Conservation (phyloP, 2,797 vertebrate genomes). For the Gorsachius magnificus region DNA sequence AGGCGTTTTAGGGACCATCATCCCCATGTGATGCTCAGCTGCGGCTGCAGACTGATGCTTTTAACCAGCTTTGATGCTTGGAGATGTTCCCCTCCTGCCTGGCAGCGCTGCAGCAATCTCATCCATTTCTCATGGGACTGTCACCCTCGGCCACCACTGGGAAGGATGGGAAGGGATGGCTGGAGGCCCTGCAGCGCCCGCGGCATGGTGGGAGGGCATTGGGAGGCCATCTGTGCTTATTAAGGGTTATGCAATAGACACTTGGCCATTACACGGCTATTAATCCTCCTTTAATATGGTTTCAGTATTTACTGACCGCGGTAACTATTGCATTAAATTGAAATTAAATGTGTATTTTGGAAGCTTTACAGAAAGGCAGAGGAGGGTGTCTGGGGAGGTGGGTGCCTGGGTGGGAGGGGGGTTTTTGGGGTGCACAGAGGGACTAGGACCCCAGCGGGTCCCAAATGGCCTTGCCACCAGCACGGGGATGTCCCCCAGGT, state of each 20-base stretch:
- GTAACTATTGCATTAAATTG: neutral
- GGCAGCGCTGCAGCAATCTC: neutral
- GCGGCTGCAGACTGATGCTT: neutral
- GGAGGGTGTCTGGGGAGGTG: neutral
- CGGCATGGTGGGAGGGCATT: neutral
- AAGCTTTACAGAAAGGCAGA: neutral
- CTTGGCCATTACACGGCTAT: neutral
- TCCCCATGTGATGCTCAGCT: rapidly evolving
- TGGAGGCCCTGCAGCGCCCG: neutral
- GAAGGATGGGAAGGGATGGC: neutral
- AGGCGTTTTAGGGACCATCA: neutral
- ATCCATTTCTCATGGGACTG: neutral
- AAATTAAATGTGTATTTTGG: neutral
- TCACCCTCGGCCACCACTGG: rapidly evolving
- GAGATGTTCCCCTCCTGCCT: neutral
- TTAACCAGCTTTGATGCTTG: neutral
- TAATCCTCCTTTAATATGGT: slow-evolving; percentile 3
- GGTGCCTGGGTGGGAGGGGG: neutral
- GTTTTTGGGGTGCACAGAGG: neutral
- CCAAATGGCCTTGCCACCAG: neutral
- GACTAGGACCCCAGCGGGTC: neutral
- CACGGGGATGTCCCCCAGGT: neutral
- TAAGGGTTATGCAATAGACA: neutral
- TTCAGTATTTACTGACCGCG: neutral
- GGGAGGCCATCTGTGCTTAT: neutral